Percentiles rank a stretch among this genome's conserved stretches.
phyloP scores from a whole-genome alignment of 1,140 invertebrate genomes.

The Drosophila lacteicornis region DNA sequence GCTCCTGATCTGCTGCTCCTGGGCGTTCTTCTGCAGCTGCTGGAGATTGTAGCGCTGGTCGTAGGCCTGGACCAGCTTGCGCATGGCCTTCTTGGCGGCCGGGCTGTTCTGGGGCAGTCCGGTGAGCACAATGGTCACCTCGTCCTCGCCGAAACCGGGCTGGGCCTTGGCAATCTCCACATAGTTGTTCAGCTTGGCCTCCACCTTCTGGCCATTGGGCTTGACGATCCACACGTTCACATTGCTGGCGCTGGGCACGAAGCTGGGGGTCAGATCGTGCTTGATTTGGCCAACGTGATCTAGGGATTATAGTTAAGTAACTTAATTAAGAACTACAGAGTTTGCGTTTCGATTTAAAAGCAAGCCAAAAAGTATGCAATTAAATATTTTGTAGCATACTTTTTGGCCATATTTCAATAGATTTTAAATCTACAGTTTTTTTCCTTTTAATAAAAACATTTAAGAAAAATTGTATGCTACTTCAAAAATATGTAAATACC shows the following conservation, averaged over 20 bases:
- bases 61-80: constrained; percentile 68
- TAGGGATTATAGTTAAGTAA: constrained; percentile 1
- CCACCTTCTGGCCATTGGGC: constrained; percentile 65
- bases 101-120: constrained; percentile 65
- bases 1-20: constrained; percentile 53
- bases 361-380: too few relatives aligned
- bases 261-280: constrained; percentile 67
- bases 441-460: too few relatives aligned
- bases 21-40: constrained; percentile 62
- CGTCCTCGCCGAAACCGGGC: constrained; percentile 68
- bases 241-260: constrained; percentile 75
- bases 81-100: constrained; percentile 63
- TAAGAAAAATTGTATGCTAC: too few relatives aligned
- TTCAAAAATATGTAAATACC: not conserved
- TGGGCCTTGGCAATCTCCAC: constrained; percentile 57
- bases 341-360: too few relatives aligned
- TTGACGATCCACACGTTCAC: constrained; percentile 75
- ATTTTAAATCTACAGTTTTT: not conserved
- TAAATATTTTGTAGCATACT: too few relatives aligned
- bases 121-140: constrained; percentile 78
- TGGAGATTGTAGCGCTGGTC: constrained; percentile 71
- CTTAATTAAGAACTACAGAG: not conserved
- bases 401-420: too few relatives aligned
- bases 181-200: constrained; percentile 72
- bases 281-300: constrained; percentile 75